Evolutionary conservation across 2,113 vertebrate species (phyloP).

Genomic region (Erinaceus europaeus): DNA sequence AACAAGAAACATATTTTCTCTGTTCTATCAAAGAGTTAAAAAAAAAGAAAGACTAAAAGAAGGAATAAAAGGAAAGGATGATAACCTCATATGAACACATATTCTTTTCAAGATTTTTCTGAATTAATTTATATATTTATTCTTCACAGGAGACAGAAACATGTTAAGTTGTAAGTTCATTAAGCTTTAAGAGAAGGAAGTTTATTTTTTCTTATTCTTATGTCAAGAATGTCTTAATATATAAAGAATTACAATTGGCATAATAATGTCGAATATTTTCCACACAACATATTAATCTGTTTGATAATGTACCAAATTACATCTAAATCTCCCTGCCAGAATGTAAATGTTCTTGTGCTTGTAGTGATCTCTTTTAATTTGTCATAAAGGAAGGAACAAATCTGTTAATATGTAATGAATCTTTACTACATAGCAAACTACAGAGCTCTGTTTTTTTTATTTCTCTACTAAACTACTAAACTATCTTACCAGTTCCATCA

Average conservation of each 20-base stretch:
- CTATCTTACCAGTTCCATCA: neutral
- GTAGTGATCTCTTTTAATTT: conserved; percentile 56
- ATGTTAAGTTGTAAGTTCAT: conserved; percentile 46
- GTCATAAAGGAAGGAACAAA: conserved; percentile 42
- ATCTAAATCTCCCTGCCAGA: neutral
- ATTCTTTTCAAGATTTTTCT: neutral
- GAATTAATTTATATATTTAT: conserved; percentile 52
- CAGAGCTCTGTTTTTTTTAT: neutral
- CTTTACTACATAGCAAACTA: neutral
- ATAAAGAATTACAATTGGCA: neutral
- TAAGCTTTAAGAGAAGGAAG: conserved; percentile 43
- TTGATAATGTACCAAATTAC: conserved; percentile 45
- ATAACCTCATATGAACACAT: neutral
- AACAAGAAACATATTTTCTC: neutral
- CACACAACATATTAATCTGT: conserved; percentile 46
- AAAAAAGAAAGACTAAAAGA: no score
- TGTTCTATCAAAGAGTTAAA: neutral
- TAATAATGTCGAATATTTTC: conserved; percentile 48
- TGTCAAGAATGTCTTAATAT: conserved; percentile 11
- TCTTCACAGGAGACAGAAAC: conserved; percentile 29
- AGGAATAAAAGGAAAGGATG: no score
- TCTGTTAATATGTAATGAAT: neutral
- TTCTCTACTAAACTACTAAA: neutral
- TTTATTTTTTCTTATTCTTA: conserved; percentile 52
- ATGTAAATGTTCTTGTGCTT: conserved; percentile 46